Evolutionary conservation across 2,888 invertebrate genomes (phyloP).

Genomic region (Caenorhabditis panamensis): DNA sequence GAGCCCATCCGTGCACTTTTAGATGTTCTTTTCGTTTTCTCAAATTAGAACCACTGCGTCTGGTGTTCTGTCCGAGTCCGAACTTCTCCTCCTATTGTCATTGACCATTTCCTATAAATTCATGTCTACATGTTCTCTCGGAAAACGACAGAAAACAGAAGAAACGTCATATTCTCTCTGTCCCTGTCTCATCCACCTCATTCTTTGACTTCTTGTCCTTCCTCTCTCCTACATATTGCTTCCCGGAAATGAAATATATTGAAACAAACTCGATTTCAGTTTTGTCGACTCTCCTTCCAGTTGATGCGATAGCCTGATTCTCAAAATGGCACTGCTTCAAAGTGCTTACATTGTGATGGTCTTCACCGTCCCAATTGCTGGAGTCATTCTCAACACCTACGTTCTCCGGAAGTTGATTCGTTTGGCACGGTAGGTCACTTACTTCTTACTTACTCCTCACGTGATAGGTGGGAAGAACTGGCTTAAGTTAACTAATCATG

Average conservation of each 20-base stretch:
- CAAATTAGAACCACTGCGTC: too few relatives aligned
- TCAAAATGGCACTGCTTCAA: constrained; percentile 44
- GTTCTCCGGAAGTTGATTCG: constrained; percentile 73
- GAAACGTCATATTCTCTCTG: not conserved
- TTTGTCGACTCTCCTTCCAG: constrained; percentile 4
- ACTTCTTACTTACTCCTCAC: constrained; percentile 17
- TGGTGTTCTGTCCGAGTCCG: constrained; percentile 3
- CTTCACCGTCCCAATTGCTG: constrained; percentile 74
- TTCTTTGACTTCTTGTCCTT: constrained; percentile 4
- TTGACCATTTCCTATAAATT: constrained; percentile 4
- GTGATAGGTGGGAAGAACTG: not conserved
- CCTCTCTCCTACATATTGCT: not conserved
- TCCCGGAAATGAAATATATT: not conserved
- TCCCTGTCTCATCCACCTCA: not conserved
- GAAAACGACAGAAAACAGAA: constrained; percentile 9
- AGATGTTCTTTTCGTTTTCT: too few relatives aligned
- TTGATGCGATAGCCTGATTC: constrained; percentile 26
- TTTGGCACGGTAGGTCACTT: constrained; percentile 69
- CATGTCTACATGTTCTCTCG: not conserved
- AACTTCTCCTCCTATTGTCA: constrained; percentile 3
- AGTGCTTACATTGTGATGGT: constrained; percentile 66
- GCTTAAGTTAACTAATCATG: not conserved
- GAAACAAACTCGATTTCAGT: constrained; percentile 16
- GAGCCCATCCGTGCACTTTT: too few relatives aligned
- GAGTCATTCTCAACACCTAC: constrained; percentile 75